Percentiles rank a stretch among this genome's conserved stretches.
Evolutionary conservation across 2,888 invertebrate genomes (phyloP).

Genomic region (Drosophila paramelanica): DNA sequence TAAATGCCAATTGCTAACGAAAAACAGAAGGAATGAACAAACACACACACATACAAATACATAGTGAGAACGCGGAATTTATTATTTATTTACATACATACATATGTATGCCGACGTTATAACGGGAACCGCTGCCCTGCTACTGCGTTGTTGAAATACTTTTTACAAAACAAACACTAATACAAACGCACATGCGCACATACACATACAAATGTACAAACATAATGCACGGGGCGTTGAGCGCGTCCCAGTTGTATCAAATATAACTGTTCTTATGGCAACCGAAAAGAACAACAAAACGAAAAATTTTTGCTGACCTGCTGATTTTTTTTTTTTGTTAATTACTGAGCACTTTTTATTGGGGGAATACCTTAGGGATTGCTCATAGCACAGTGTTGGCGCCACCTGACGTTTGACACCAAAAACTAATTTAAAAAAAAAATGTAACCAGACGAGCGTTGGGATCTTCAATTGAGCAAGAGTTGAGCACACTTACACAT

Average conservation of each 20-base stretch:
- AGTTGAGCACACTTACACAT: conserved; percentile 19
- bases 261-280: conserved; percentile 70
- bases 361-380: conserved; percentile 74
- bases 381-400: conserved; percentile 51
- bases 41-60: conserved; percentile 12
- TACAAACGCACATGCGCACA: conserved; percentile 8
- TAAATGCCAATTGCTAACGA: conserved; percentile 60
- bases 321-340: conserved; percentile 24
- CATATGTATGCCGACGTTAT: conserved; percentile 26
- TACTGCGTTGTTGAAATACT: conserved; percentile 63
- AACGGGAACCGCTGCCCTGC: conserved; percentile 40
- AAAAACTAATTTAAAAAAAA: conserved; percentile 31
- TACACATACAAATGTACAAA: conserved; percentile 15
- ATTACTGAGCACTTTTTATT: conserved; percentile 37
- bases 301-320: conserved; percentile 59
- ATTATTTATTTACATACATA: conserved; percentile 52
- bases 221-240: conserved; percentile 10
- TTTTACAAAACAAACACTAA: conserved; percentile 49
- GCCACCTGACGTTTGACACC: conserved; percentile 55
- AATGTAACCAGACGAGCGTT: conserved; percentile 30
- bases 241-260: conserved; percentile 48
- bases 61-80: conserved; percentile 38
- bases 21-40: conserved; percentile 23
- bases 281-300: conserved; percentile 49
- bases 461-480: conserved; percentile 60